Base-by-base conservation (phyloP, 2,888 invertebrate species). In the Selenia dentaria region DNA sequence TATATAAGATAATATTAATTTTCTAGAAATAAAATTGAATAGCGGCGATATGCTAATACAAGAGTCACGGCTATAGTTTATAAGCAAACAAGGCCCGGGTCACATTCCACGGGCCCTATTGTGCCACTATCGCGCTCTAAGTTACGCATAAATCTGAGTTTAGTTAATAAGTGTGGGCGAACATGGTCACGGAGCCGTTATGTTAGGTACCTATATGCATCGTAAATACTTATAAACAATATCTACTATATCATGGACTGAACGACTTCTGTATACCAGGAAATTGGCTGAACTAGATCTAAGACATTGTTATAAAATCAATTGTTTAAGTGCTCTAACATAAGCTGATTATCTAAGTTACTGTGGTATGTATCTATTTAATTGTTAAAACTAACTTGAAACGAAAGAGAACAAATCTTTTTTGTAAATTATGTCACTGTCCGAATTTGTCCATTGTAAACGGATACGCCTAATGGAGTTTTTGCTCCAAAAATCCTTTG, bases 151-250 rank as follows among this genome's bases (percentile, higher is more conserved):
- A 87, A 86, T 87, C 85, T 80, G 60, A 72, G 79, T 86, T 85
- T 82, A 65, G 81, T 85, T 87, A 83, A 82, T 82, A 81, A 75
- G 81, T 77, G 88, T 89, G 81, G 89, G 89, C 82, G 88, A 70
- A 75, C 77, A 67, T 72, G 72, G 71, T 68, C 81, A 75, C 78
- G 71, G 70, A 76, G 73, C 76, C 74, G 82, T 81, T 81, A 70
- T 57, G 51, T 61, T 64, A 4, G 3, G 16, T 4, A 16, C n/a
- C n/a, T n/a, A 69, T 67, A 68, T 67, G 55, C 60, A 37, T 62
- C 67, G 72, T 79, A 77, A 74, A 79, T 74, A 73, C 60, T 59
- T 47, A 29, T 57, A 51, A 51, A 47, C 45, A 54, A 59, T 67
- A 66, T 62, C 29, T 24, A 38, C 38, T 34, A 29, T 29, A 45